Evolutionary conservation across 2,888 invertebrate species (phyloP).

Genomic region (Seladonia tumulorum): DNA sequence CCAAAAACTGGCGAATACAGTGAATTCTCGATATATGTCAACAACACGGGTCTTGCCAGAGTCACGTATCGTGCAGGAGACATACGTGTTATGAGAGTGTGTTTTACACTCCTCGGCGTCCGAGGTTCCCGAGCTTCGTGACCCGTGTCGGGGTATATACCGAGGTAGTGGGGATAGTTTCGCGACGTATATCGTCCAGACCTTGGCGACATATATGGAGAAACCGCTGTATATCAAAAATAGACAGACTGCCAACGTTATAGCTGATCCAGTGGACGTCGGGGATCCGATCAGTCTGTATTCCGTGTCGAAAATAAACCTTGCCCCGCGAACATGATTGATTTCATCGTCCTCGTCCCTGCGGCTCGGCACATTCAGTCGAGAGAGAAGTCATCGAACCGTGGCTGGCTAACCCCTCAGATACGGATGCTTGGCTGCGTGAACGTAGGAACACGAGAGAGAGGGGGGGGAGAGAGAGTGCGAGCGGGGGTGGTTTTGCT

Average conservation of each 20-base stretch:
- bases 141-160: too few species aligned
- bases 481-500: not conserved
- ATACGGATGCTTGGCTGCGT: slow-evolving; percentile 62
- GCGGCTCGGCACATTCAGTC: slow-evolving; percentile 19
- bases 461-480: not conserved
- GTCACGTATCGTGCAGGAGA: too few species aligned
- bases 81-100: too few species aligned
- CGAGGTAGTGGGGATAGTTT: too few species aligned
- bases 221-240: not conserved
- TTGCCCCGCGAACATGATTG: slow-evolving; percentile 48
- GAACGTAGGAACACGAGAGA: slow-evolving; percentile 50
- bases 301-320: slow-evolving; percentile 29
- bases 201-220: too few species aligned
- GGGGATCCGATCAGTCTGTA: not conserved
- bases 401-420: slow-evolving; percentile 62
- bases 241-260: not conserved
- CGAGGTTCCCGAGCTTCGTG: too few species aligned
- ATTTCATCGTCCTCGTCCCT: slow-evolving; percentile 44
- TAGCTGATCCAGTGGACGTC: not conserved
- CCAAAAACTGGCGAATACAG: not conserved
- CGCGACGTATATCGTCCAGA: too few species aligned
- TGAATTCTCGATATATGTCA: too few species aligned
- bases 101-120: too few species aligned
- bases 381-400: slow-evolving; percentile 64
- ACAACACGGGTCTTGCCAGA: too few species aligned